Percentiles rank a stretch among this genome's conserved stretches.
Evolutionary conservation across 2,797 vertebrate species (phyloP).

Genomic region (Urophycis tenuis): DNA sequence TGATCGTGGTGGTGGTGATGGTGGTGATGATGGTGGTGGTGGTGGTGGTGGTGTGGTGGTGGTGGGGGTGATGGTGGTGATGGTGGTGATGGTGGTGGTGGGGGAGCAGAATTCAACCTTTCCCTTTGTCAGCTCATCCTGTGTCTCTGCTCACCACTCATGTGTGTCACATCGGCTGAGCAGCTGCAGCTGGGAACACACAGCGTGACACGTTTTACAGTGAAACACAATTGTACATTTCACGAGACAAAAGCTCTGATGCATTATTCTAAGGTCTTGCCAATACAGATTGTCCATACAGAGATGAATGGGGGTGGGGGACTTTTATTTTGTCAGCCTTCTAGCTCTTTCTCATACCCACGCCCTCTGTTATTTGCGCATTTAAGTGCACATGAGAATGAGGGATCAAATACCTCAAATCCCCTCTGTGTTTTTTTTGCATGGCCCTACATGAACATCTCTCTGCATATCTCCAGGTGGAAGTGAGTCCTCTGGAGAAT

Average conservation of each 20-base stretch:
- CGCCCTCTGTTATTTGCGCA: not conserved
- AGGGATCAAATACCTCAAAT: not conserved
- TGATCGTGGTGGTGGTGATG: not conserved
- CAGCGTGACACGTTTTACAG: not conserved
- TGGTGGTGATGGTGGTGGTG: not conserved
- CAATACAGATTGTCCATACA: not conserved
- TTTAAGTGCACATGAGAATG: not conserved
- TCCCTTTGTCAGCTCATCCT: not conserved
- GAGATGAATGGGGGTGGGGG: not conserved
- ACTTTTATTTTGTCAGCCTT: not conserved
- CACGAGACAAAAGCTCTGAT: not conserved
- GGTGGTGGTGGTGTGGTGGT: not conserved
- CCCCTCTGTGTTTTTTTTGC: not conserved
- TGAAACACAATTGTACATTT: too few species aligned
- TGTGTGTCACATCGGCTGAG: not conserved
- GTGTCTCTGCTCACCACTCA: not conserved
- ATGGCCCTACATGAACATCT: not conserved
- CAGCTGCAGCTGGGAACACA: not conserved
- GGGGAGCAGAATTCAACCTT: not conserved
- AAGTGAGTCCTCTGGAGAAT: conserved; percentile 96
- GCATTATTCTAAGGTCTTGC: not conserved
- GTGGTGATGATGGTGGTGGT: conserved; percentile 73
- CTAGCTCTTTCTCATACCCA: not conserved
- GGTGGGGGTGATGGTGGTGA: conserved; percentile 71
- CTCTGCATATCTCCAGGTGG: conserved; percentile 70